Evolutionary conservation across 2,888 invertebrate genomes (phyloP), one percentile per base, ranked within the genome.

Genomic region (Xestia c-nigrum): DNA sequence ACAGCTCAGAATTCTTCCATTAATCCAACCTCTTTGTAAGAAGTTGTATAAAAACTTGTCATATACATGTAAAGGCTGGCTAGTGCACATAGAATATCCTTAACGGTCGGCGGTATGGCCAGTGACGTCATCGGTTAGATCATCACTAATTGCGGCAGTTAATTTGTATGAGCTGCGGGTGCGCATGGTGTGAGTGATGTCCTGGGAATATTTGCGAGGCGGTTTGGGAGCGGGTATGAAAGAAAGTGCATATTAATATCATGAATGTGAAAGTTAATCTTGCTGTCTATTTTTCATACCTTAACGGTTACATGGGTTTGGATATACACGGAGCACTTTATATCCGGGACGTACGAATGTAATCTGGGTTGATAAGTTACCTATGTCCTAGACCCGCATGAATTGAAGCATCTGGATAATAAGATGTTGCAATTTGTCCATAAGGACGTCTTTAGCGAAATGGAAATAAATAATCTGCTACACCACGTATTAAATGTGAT

Each of bases 101-200:
- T 84, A 86, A 76, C 72, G 68, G 84, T 52, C 43, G 63, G 46
- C 61, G 55, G 70, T 50, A 63, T 61, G 64, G 77, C 59, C 9
- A 43, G 47, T 88, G 88, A 86, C 89, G 88, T 88, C 83, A 88
- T 9, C 64, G 68, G 66, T 91, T 91, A 91, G 90, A 89, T 91
- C 91, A 91, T 85, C 88, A 83, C 88, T 88, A 90, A 89, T 89
- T 88, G 85, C 86, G 88, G 76, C 77, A 66, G 67, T 78, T 85
- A 80, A 84, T 86, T 81, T 83, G 83, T 82, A 84, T 87, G 83
- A 77, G 73, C 78, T 76, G 81, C 74, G 83, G 79, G n/a, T 38
- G 76, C 84, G 75, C 81, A 73, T 52, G 31, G 31, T 63, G 40
- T 24, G 50, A 16, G 55, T 63, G 47, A 63, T 64, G 70, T 81